Evolutionary conservation across 2,113 vertebrate species (phyloP).

Genomic region (Dascyllus trimaculatus): DNA sequence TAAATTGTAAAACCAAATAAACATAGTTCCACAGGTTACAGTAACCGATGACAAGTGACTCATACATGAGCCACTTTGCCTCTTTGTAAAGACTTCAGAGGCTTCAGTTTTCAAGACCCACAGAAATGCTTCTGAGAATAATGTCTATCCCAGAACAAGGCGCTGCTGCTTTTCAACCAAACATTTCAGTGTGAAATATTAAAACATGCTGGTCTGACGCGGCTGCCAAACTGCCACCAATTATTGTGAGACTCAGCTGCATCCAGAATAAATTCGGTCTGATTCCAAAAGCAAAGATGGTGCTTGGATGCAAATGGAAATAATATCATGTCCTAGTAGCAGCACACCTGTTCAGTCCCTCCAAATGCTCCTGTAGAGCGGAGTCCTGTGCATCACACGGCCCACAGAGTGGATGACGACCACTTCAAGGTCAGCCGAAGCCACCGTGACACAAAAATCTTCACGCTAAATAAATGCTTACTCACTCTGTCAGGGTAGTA

Average conservation of each 20-base stretch:
- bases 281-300: neutral
- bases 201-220: neutral
- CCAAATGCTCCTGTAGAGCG: neutral
- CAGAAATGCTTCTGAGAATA: neutral
- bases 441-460: slow-evolving; percentile 15
- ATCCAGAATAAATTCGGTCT: neutral
- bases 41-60: neutral
- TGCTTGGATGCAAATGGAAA: slow-evolving; percentile 1
- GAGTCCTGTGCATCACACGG: slow-evolving; percentile 1
- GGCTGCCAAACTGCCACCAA: slow-evolving; percentile 15
- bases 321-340: neutral
- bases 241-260: neutral
- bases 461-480: slow-evolving; percentile 19
- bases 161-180: slow-evolving; percentile 22
- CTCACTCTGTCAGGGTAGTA: neutral
- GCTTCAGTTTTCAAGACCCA: neutral
- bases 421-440: slow-evolving; percentile 31
- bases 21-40: neutral
- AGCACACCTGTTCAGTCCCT: neutral
- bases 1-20: neutral
- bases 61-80: neutral
- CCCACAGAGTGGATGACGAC: slow-evolving; percentile 1
- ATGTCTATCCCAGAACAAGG: neutral
- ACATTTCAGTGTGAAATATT: slow-evolving; percentile 9
- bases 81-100: neutral